Conservation (phyloP, 2,797 vertebrate species). For the Acanthornis magna region DNA sequence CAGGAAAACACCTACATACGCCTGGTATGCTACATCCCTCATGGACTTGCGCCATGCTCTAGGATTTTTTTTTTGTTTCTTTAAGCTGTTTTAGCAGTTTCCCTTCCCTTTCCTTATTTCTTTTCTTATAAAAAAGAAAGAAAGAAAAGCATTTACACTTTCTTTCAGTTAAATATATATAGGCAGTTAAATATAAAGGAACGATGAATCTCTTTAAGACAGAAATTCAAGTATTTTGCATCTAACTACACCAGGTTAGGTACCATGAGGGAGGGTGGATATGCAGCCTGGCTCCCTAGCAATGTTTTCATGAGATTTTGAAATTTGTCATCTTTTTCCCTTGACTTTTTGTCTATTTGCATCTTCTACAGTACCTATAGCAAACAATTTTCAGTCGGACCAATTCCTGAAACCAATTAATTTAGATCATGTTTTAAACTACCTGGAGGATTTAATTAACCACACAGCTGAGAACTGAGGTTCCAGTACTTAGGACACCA, state of each 20-base stretch:
- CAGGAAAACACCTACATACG: neutral
- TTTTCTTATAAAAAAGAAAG: neutral
- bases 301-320: neutral
- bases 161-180: neutral
- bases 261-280: neutral
- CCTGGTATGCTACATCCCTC: rapidly evolving
- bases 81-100: neutral
- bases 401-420: neutral
- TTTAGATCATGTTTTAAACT: neutral
- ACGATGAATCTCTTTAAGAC: neutral
- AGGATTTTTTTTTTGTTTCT: neutral
- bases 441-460: neutral
- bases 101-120: neutral
- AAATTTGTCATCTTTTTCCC: neutral
- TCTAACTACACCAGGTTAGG: neutral
- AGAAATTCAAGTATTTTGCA: neutral
- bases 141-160: neutral
- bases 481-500: neutral
- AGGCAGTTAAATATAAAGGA: neutral
- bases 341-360: neutral
- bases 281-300: neutral
- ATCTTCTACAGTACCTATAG: neutral
- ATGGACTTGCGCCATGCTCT: neutral
- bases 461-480: neutral
- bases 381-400: neutral